Base-by-base conservation (phyloP, 2,113 vertebrate species). In the Otis tarda region DNA sequence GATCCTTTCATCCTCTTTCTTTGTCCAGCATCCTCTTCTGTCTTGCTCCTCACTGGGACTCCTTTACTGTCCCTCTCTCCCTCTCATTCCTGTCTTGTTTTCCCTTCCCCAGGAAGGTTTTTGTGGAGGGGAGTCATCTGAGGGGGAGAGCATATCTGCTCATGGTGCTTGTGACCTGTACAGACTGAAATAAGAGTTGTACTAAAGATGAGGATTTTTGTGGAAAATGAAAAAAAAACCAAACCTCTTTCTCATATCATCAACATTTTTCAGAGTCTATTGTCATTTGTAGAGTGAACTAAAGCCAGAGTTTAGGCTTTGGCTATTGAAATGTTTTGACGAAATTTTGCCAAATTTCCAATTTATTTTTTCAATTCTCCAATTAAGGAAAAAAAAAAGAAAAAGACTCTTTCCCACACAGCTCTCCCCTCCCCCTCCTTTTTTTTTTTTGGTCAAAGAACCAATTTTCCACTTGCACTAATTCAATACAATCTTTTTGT, bases 281-380 rank as follows among this genome's bases (percentile, higher is more conserved):
- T 7, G 10, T 81, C 60, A 80, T 57, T 76, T 59, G 47, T 28
- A 60, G 33, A 89, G 55, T 59, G 69, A 90, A 81, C 23, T 16
- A 20, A 91, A 75, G n/a, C 53, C 93, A 93, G 53, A 59, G 56
- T 78, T 84, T 52, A 30, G 69, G 41, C 37, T 77, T 94, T 68
- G 87, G 69, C 73, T 71, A 64, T 60, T 70, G 49, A 95, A 87
- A 84, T 63, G 33, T 95, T 94, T 75, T 68, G 56, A 75, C 0
- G 0, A 92, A 87, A 87, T 57, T 56, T 78, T 93, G 50, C 83
- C 65, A 91, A 91, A 56, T 6, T 5, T 70, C 77, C 63, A 41
- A 50, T 79, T 90, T 88, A 60, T 84, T 91, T 89, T 94, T 92
- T 75, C 57, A 92, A 4, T 83, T 87, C 53, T 84, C 24, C 68